Evolutionary conservation across 2,113 vertebrate species (phyloP).

Genomic region (Pteropus alecto): DNA sequence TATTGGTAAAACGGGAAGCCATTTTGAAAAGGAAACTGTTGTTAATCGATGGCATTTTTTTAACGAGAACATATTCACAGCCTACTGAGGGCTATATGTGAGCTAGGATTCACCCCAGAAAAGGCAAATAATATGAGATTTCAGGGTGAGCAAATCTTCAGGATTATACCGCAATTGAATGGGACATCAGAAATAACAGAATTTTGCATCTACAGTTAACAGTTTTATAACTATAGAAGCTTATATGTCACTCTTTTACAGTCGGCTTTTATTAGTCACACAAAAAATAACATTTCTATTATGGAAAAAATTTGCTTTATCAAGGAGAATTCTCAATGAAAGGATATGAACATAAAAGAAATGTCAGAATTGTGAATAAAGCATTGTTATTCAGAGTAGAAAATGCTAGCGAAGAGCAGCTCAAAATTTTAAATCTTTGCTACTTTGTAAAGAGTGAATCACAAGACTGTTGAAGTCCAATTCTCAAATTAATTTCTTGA

Average conservation of each 20-base stretch:
- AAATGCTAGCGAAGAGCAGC: conserved; percentile 3
- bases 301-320: not conserved
- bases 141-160: not conserved
- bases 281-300: not conserved
- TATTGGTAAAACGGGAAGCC: not conserved
- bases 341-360: conserved; percentile 43
- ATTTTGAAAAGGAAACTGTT: not conserved
- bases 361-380: conserved; percentile 40
- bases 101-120: not conserved
- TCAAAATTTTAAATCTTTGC: conserved; percentile 29
- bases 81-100: not conserved
- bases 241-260: conserved; percentile 13
- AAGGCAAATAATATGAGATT: not conserved
- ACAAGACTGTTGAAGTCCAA: not conserved
- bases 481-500: conserved; percentile 17
- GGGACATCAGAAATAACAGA: not conserved
- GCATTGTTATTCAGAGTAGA: not conserved
- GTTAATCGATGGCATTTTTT: not conserved
- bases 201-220: not conserved
- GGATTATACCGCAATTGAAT: not conserved
- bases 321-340: conserved; percentile 19
- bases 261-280: conserved; percentile 14
- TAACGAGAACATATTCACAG: not conserved
- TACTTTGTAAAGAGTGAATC: conserved; percentile 10
- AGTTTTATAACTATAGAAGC: not conserved